Conservation (phyloP, 2,113 vertebrate genomes). For the Chaenogobius annularis region DNA sequence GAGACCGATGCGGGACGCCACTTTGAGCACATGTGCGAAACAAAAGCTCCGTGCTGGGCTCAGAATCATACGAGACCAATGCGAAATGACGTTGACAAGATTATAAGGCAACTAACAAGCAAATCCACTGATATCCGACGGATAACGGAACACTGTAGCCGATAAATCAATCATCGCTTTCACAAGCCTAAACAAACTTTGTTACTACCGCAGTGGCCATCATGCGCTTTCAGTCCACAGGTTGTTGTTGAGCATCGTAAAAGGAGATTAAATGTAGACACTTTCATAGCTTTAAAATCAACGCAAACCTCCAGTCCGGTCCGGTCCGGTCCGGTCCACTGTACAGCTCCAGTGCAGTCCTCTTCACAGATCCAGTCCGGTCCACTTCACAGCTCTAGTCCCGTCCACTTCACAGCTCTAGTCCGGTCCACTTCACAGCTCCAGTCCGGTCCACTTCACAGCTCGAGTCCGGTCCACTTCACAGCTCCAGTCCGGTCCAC, state of each 20-base stretch:
- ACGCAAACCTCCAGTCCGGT: neutral
- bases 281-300: constrained; percentile 33
- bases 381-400: no score
- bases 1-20: neutral
- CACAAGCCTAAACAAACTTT: neutral
- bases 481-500: neutral
- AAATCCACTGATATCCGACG: neutral
- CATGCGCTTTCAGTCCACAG: neutral
- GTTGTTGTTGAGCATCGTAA: no score
- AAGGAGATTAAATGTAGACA: neutral
- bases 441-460: no score
- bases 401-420: no score
- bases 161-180: neutral
- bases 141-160: neutral
- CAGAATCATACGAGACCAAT: neutral
- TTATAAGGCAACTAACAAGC: neutral
- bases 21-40: constrained; percentile 5
- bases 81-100: neutral
- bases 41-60: constrained; percentile 2
- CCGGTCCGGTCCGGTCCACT: constrained; percentile 8
- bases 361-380: no score
- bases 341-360: no score
- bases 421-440: no score
- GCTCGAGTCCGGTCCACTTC: no score
- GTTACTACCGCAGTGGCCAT: neutral